Conservation (phyloP, 2,797 vertebrate genomes). For the Neostethus bicornis region DNA sequence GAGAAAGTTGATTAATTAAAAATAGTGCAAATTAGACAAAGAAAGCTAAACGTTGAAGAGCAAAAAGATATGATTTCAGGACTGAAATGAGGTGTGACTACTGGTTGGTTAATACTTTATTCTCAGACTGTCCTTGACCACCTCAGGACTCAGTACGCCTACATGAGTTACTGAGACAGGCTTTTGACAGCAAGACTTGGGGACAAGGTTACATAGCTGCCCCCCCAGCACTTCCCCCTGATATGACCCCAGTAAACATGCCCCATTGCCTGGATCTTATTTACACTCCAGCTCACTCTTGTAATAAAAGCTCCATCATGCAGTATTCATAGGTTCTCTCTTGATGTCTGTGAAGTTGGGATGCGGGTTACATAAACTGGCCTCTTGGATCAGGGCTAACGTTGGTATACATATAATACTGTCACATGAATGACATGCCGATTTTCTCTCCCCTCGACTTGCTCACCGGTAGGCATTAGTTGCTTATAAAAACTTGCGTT, state of each 20-base stretch:
- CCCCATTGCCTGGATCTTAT: conserved; percentile 77
- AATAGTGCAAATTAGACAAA: neutral
- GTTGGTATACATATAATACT: conserved; percentile 47
- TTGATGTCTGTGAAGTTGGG: conserved; percentile 76
- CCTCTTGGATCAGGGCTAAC: conserved; percentile 63
- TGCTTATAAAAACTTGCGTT: no score
- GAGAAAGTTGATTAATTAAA: neutral
- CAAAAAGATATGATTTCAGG: conserved; percentile 9
- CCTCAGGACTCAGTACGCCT: conserved; percentile 56
- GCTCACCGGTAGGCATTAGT: no score
- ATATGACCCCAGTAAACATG: conserved; percentile 83
- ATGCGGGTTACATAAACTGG: conserved; percentile 50
- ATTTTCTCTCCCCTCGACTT: conserved; percentile 31
- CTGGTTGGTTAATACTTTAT: conserved; percentile 54
- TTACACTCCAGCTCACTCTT: conserved; percentile 75
- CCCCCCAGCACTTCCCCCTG: conserved; percentile 70
- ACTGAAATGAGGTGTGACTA: conserved; percentile 36
- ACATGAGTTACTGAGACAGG: conserved; percentile 81
- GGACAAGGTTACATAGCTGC: conserved; percentile 76
- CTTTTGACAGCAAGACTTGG: conserved; percentile 66
- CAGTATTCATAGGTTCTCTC: conserved; percentile 79
- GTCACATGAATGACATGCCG: conserved; percentile 46
- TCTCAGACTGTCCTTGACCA: conserved; percentile 73
- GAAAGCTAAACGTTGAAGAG: conserved; percentile 11
- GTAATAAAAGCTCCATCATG: conserved; percentile 81